A percentile compares a stretch with the other conserved stretches of the same genome.
These are phyloP conservation scores for Phyllotreta cruciferae DNA, from an alignment of 2,888 invertebrate genomes.

Conservation along the genomic window DNA sequence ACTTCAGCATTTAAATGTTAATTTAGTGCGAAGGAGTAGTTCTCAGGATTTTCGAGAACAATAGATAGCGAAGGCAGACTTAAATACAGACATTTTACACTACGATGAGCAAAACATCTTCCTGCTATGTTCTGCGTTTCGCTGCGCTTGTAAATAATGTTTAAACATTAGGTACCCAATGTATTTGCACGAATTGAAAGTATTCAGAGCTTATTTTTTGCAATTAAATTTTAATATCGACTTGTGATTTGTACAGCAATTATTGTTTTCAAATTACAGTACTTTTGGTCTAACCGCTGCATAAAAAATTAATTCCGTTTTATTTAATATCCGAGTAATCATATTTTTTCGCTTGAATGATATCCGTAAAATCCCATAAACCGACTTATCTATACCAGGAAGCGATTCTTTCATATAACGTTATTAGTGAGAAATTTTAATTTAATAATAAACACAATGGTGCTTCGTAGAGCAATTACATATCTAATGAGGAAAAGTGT, in stretches of 20 bases:
- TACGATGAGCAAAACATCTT: constrained; percentile 57
- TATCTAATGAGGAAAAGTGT: constrained; percentile 42
- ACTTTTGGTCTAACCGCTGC: neutral
- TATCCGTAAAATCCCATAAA: constrained; percentile 15
- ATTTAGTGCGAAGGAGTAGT: constrained; percentile 57
- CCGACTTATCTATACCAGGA: constrained; percentile 21
- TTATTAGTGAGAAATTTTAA: constrained; percentile 32
- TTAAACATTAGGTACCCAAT: constrained; percentile 43
- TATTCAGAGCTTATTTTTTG: no score
- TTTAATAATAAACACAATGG: constrained; percentile 34
- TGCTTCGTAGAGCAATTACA: constrained; percentile 31
- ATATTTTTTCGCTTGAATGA: constrained; percentile 8
- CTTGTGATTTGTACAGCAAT: no score
- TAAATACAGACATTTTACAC: constrained; percentile 62
- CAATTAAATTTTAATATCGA: no score
- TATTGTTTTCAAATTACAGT: no score
- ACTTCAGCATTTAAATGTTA: constrained; percentile 56
- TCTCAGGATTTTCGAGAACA: constrained; percentile 57
- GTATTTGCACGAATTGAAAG: no score
- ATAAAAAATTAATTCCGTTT: constrained; percentile 4
- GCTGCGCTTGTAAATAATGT: constrained; percentile 49
- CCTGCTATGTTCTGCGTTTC: constrained; percentile 51
- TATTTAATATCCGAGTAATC: constrained; percentile 3
- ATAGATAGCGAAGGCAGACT: constrained; percentile 57
- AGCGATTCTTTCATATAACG: constrained; percentile 23